Conservation (phyloP, 2,113 vertebrate genomes). For the Henicopernis longicauda region DNA sequence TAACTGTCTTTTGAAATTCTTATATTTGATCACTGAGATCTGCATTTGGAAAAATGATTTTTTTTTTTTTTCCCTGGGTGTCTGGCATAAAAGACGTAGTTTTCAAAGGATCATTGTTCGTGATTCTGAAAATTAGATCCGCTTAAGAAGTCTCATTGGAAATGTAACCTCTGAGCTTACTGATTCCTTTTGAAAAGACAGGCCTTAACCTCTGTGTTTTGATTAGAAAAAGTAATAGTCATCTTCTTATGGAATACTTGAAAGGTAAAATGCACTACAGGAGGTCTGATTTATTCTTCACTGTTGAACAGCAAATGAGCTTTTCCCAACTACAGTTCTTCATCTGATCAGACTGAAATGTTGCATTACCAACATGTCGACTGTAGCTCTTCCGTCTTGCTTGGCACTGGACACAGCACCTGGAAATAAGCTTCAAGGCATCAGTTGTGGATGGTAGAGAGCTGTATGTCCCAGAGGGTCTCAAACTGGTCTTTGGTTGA, state of each 20-base stretch:
- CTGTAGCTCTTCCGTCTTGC: neutral
- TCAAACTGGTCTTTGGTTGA: neutral
- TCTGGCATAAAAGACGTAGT: neutral
- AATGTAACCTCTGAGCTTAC: neutral
- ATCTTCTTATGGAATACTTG: neutral
- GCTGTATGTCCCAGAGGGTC: neutral
- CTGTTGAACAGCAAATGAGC: neutral
- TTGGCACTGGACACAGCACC: neutral
- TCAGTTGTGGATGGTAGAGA: neutral
- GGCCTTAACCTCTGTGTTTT: neutral
- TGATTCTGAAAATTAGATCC: neutral
- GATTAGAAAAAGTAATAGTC: neutral
- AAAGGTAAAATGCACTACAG: neutral
- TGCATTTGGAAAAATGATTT: neutral
- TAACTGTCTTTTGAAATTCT: neutral
- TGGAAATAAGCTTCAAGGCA: neutral
- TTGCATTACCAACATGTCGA: fast-evolving
- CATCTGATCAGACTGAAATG: fast-evolving
- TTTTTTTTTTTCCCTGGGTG: neutral
- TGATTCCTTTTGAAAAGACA: neutral
- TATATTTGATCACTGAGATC: neutral
- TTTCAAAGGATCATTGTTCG: neutral
- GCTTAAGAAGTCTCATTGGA: neutral
- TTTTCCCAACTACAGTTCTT: neutral
- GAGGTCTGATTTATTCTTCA: neutral